Evolutionary conservation across 2,797 vertebrate species (phyloP).

Genomic region (Amblyraja radiata): DNA sequence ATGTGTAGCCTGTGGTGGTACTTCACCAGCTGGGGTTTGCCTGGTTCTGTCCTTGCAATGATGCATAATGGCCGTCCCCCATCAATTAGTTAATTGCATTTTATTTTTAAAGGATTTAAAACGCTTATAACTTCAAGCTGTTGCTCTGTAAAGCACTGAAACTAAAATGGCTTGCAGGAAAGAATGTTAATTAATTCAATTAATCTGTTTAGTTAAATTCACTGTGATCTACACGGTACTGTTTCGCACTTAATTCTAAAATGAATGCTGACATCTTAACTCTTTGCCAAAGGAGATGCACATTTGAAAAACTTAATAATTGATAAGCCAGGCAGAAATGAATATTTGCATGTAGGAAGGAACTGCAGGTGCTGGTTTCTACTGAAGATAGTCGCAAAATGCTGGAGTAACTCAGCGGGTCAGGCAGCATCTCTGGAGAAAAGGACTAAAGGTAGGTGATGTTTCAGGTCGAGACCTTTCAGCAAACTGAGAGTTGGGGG

Average conservation of each 20-base stretch:
- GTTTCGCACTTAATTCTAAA: slow-evolving; percentile 8
- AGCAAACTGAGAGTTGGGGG: no score
- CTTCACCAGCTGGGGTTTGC: no score
- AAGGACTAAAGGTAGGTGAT: no score
- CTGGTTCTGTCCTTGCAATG: no score
- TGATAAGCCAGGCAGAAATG: neutral
- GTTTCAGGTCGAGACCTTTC: no score
- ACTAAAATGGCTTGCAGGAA: neutral
- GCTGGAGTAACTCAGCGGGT: no score
- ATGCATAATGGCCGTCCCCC: neutral
- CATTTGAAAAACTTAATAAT: slow-evolving; percentile 27
- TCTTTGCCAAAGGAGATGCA: slow-evolving; percentile 9
- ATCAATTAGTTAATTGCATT: neutral
- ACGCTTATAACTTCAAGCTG: slow-evolving; percentile 11
- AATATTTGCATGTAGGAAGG: neutral
- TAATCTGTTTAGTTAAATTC: slow-evolving; percentile 17
- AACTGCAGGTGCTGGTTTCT: no score
- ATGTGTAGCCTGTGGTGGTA: no score
- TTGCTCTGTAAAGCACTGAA: neutral
- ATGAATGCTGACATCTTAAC: neutral
- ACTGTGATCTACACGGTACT: neutral
- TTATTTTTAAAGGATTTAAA: neutral
- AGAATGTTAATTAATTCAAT: slow-evolving; percentile 17
- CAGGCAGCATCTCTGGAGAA: no score
- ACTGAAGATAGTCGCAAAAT: no score